Evolutionary conservation across 1,140 invertebrate species (phyloP).

Genomic region (Hyles vespertilio): DNA sequence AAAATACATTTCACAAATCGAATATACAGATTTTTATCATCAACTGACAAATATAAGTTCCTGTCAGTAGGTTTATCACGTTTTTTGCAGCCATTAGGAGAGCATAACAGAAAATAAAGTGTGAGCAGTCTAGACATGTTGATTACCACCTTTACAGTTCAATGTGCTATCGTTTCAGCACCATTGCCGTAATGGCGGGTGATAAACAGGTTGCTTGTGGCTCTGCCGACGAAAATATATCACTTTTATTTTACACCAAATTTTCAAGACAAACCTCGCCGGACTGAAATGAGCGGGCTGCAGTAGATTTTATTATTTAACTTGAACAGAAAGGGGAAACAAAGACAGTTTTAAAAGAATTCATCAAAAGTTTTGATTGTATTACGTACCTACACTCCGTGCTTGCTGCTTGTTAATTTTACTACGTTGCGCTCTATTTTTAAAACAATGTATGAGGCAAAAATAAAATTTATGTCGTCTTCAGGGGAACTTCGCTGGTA

Average conservation of each 20-base stretch:
- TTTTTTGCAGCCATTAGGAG: too few species aligned
- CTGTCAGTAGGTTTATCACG: too few species aligned
- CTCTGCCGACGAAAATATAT: neutral
- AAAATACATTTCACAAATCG: too few species aligned
- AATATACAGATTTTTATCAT: too few species aligned
- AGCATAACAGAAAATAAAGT: too few species aligned
- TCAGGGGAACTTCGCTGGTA: too few species aligned
- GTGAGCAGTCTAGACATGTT: too few species aligned
- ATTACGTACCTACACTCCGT: conserved; percentile 45
- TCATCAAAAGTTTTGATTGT: conserved; percentile 72
- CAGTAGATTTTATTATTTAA: conserved; percentile 58
- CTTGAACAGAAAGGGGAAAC: conserved; percentile 54
- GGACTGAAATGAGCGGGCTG: conserved; percentile 18
- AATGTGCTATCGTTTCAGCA: too few species aligned
- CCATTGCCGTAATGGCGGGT: too few species aligned
- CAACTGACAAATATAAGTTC: too few species aligned
- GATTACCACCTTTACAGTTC: too few species aligned
- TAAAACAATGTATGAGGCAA: conserved; percentile 2
- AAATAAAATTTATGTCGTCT: neutral
- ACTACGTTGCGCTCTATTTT: conserved; percentile 21
- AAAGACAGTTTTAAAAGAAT: conserved; percentile 61
- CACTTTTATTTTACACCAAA: conserved; percentile 15
- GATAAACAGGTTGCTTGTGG: too few species aligned
- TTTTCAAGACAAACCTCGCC: conserved; percentile 4
- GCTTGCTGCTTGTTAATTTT: conserved; percentile 57